Evolutionary conservation across 2,888 invertebrate species (phyloP), one percentile per base, ranked within the genome.

Genomic region (Pyralis farinalis): DNA sequence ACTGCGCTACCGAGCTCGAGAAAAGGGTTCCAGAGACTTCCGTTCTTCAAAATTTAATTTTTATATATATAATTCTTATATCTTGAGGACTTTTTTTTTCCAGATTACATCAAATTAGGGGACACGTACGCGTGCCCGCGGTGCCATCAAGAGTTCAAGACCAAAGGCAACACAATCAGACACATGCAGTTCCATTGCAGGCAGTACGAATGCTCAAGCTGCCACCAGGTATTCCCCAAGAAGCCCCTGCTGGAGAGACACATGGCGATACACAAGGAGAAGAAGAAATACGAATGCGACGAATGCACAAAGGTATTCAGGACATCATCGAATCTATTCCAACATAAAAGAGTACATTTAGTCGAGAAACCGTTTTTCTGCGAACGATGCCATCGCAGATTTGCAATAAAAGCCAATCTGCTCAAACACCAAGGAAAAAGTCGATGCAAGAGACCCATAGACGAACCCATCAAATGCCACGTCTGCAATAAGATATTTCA

Each of bases 401-500:
- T 39, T 20, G 33, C 39, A 3, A 31, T 34, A 1, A 37, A 37
- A 8, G 43, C 43, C 0, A 43, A 44, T 12, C 39, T 51, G 16
- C 16, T 44, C 0, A 57, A 57, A 10, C 65, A 65, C 25, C 46
- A 50, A 12, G 43, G 46, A 0, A 48, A 49, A 0, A 49, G 48
- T 1, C 41, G 51, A 0, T 58, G 59, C 21, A 61, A 51, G 27
- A 43, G 37, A 5, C 41, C 43, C 0, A 16, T 11, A 6, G 30
- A 40, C 8, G 45, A 51, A 0, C 55, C 56, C 0, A 43, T 66
- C 1, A 29, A 39, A 0, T 68, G 69, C 16, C 37, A 52, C 0
- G 22, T 63, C 0, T 70, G 68, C 27, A 39, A 57, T 6, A 68
- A 70, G 7, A 45, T 49, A 0, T 70, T 70, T 12, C 29, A 49